phyloP scores from a whole-genome alignment of 2,113 vertebrate genomes.

The Vidua macroura region DNA sequence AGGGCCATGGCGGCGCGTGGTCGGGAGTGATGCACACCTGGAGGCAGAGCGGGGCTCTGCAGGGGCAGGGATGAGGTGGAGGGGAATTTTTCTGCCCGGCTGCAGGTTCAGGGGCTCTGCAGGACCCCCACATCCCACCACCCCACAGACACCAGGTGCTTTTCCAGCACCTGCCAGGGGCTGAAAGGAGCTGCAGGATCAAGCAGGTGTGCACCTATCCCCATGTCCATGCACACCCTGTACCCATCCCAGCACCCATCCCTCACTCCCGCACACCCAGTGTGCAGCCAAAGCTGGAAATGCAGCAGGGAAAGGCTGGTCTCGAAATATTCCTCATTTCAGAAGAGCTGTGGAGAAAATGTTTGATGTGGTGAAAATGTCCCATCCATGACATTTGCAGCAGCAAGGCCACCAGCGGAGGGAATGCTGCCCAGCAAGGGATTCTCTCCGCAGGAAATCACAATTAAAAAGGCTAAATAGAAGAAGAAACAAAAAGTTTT shows the following conservation, averaged over 20 bases:
- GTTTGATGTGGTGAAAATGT: not conserved
- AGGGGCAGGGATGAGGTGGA: not conserved
- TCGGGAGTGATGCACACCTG: accelerated
- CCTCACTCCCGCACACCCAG: not conserved
- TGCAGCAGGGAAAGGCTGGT: not conserved
- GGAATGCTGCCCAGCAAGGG: not conserved
- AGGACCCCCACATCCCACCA: not conserved
- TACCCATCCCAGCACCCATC: not conserved
- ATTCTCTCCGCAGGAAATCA: not conserved
- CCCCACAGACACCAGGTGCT: not conserved
- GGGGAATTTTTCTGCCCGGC: not conserved
- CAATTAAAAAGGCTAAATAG: not conserved
- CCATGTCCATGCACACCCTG: too few species aligned
- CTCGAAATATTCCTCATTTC: not conserved
- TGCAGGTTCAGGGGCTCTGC: not conserved
- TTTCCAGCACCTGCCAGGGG: not conserved
- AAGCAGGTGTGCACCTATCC: not conserved
- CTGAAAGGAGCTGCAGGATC: not conserved
- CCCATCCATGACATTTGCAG: not conserved
- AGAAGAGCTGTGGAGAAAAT: not conserved
- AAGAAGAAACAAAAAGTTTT: not conserved
- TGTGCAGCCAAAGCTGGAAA: not conserved
- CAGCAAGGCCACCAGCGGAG: not conserved
- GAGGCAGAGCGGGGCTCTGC: not conserved
- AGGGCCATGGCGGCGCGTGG: accelerated